A percentile compares a stretch with the other conserved stretches of the same genome.
Evolutionary conservation across 2,113 vertebrate genomes (phyloP).

Genomic region (Chloropsis hardwickii): DNA sequence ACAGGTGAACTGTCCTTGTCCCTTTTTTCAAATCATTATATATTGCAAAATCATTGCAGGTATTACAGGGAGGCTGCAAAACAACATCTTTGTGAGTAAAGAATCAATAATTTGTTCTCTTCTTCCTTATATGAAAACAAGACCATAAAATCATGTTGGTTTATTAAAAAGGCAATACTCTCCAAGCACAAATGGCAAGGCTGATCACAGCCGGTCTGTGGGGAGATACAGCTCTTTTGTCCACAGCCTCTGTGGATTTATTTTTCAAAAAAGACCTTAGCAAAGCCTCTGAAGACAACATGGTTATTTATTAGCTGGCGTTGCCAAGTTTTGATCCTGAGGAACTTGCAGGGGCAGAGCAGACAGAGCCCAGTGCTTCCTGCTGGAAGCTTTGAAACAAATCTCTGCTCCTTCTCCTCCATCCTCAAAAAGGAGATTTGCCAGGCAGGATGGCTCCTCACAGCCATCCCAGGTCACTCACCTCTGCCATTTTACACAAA

Average conservation of each 20-base stretch:
- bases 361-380: fast-evolving
- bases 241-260: neutral
- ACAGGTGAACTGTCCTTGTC: neutral
- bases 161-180: neutral
- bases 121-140: neutral
- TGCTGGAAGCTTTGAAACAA: neutral
- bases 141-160: neutral
- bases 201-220: neutral
- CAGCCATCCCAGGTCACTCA: neutral
- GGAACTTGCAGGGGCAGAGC: neutral
- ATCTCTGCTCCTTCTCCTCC: neutral
- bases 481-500: neutral
- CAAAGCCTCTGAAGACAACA: fast-evolving
- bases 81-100: neutral
- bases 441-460: neutral
- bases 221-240: neutral
- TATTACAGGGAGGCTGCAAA: neutral
- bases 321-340: neutral
- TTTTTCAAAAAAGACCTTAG: neutral
- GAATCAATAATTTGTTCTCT: slow-evolving; percentile 25
- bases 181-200: neutral
- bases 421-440: neutral
- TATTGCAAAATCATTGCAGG: neutral
- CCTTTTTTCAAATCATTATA: neutral
- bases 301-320: neutral